Conservation (phyloP, 2,888 invertebrate species). For the Drosophila mettleri region DNA sequence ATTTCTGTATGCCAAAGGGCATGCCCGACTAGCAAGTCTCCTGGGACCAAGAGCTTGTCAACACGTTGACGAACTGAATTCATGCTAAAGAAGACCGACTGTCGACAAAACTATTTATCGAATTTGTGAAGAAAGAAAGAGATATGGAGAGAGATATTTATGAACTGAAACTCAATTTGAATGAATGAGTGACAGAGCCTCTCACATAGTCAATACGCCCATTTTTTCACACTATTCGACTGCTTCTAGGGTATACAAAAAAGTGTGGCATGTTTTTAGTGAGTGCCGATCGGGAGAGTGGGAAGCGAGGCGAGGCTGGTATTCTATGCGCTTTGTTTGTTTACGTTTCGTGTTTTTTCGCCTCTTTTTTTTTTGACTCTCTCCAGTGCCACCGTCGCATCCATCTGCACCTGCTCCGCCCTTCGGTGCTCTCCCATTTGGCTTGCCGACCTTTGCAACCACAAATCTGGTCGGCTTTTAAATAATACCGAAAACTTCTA, state of each 20-base stretch:
- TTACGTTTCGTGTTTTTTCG: constrained; percentile 2
- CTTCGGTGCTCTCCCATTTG: constrained; percentile 1
- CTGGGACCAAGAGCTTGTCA: not conserved
- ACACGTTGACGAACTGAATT: not conserved
- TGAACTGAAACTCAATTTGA: not conserved
- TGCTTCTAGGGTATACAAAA: constrained; percentile 9
- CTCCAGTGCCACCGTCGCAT: not conserved
- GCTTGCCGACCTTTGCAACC: constrained; percentile 45
- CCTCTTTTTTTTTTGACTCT: not conserved
- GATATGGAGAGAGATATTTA: not conserved
- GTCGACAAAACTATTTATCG: constrained; percentile 1
- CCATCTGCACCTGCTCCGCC: not conserved
- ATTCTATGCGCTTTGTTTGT: constrained; percentile 21
- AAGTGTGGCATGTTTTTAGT: constrained; percentile 28
- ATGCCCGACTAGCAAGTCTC: not conserved
- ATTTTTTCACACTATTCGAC: not conserved
- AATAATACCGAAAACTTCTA: constrained; percentile 22
- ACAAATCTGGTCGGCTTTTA: constrained; percentile 40
- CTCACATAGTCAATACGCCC: not conserved
- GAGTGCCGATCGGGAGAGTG: not conserved
- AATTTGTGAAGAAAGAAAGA: not conserved
- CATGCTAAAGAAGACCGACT: not conserved
- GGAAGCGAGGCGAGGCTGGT: no score
- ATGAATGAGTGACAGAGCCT: not conserved
- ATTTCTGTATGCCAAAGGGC: not conserved